Conservation (phyloP, 2,888 invertebrate species). For the Campoletis raptor region DNA sequence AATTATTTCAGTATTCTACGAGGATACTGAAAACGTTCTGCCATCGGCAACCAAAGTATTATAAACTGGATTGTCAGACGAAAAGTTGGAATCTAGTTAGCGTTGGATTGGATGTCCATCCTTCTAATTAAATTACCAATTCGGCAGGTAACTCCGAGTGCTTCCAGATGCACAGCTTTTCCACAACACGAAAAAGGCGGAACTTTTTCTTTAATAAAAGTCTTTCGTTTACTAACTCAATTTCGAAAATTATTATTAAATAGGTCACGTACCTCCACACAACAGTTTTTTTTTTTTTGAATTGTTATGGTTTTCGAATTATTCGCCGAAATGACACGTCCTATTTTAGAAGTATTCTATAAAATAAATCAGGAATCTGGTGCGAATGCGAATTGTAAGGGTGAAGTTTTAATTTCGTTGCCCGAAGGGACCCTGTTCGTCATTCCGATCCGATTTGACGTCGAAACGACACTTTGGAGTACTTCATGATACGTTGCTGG, state of each 20-base stretch:
- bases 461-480: constrained; percentile 26
- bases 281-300: neutral
- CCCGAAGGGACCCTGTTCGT: neutral
- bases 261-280: no score
- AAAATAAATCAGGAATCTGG: neutral
- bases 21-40: neutral
- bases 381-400: neutral
- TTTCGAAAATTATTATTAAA: neutral
- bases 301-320: neutral
- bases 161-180: neutral
- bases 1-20: neutral
- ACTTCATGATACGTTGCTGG: constrained; percentile 35
- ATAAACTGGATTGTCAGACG: constrained; percentile 17
- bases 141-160: neutral
- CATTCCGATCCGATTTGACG: constrained; percentile 28
- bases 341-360: neutral
- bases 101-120: neutral
- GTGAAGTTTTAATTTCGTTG: constrained; percentile 31
- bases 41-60: neutral
- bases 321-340: neutral
- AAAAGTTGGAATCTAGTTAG: neutral
- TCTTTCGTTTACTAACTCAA: neutral
- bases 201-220: no score
- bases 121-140: neutral
- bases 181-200: neutral